Evolutionary conservation across 2,113 vertebrate species (phyloP).

Genomic region (Symphodus melops): DNA sequence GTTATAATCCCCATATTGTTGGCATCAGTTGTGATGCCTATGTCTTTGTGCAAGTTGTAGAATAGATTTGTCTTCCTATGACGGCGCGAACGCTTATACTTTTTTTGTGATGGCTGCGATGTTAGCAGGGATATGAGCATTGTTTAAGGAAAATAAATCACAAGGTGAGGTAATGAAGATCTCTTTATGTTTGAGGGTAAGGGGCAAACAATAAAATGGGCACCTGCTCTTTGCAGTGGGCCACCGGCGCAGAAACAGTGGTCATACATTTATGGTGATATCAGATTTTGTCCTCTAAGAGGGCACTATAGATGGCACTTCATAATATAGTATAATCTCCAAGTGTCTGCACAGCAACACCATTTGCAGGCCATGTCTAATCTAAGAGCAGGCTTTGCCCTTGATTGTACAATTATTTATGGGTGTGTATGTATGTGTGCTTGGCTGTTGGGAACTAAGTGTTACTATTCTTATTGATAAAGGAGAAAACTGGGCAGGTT

Average conservation of each 20-base stretch:
- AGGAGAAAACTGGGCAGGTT: slow-evolving; percentile 11
- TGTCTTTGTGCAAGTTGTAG: background rate
- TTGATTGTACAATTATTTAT: slow-evolving; percentile 36
- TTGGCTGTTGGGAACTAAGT: slow-evolving; percentile 20
- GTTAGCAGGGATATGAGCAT: slow-evolving; percentile 4
- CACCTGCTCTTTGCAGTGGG: no score
- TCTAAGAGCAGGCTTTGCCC: slow-evolving; percentile 36
- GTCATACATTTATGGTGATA: no score
- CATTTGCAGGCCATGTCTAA: slow-evolving; percentile 26
- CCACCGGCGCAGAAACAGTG: no score
- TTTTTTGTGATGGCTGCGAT: background rate
- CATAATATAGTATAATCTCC: slow-evolving; percentile 5
- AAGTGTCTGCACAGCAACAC: slow-evolving; percentile 31
- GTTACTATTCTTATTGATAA: slow-evolving; percentile 20
- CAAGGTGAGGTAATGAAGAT: background rate
- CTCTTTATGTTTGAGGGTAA: no score
- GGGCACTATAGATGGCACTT: no score
- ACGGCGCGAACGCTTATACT: slow-evolving; percentile 6
- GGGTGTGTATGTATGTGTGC: slow-evolving; percentile 12
- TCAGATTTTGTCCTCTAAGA: no score
- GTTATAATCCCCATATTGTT: background rate
- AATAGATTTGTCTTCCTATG: background rate
- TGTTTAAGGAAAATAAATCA: slow-evolving; percentile 16
- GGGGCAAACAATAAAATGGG: no score
- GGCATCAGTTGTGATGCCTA: background rate